A percentile compares a stretch with the other conserved stretches of the same genome.
Conservation (phyloP, 1,140 invertebrate species). For the Chelonus insularis region DNA sequence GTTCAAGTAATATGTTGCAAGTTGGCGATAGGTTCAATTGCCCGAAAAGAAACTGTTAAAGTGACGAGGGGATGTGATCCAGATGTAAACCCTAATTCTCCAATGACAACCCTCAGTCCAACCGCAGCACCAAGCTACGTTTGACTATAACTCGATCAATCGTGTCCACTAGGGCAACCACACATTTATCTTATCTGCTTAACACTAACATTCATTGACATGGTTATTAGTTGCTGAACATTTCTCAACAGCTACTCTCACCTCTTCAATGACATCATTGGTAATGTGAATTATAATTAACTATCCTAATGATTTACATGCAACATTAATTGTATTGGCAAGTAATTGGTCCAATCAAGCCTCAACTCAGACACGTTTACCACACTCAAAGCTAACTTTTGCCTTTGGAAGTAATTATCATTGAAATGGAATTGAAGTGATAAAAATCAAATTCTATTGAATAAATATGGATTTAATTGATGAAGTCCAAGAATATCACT, state of each 20-base stretch:
- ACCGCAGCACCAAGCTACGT: conserved; percentile 42
- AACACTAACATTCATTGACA: not conserved
- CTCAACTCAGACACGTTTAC: too few species aligned
- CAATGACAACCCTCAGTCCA: conserved; percentile 37
- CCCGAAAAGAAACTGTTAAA: conserved; percentile 37
- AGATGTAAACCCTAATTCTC: conserved; percentile 6
- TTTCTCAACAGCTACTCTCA: conserved; percentile 10
- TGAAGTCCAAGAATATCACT: too few species aligned
- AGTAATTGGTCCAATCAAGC: too few species aligned
- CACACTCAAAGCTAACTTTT: too few species aligned
- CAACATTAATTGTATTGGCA: too few species aligned
- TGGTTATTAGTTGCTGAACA: conserved; percentile 9
- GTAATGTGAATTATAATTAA: not conserved
- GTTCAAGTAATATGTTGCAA: conserved; percentile 18
- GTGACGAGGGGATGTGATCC: conserved; percentile 1
- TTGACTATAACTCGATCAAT: conserved; percentile 47
- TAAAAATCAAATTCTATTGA: too few species aligned
- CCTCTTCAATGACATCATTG: not conserved
- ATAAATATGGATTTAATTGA: too few species aligned
- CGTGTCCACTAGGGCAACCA: conserved; percentile 34
- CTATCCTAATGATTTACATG: not conserved
- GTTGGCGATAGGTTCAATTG: conserved; percentile 42
- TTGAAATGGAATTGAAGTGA: too few species aligned
- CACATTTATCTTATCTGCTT: conserved; percentile 5
- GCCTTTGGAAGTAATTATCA: too few species aligned